A percentile compares a stretch with the other conserved stretches of the same genome.
Conservation (phyloP, 2,113 vertebrate species). For the Chrysemys picta region DNA sequence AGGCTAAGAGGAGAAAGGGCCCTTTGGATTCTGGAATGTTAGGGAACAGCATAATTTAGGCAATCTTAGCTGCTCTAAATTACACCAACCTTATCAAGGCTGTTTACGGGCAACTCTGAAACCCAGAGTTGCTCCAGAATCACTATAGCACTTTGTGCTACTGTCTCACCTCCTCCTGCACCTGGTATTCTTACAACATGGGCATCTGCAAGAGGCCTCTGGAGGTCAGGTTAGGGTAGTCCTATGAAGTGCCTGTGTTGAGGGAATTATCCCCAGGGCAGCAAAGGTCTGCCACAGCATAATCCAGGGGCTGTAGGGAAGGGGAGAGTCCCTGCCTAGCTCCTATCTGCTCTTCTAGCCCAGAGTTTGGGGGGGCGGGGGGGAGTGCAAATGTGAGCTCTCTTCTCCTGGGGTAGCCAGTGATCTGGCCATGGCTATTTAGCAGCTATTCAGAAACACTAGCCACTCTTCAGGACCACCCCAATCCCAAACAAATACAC, state of each 20-base stretch:
- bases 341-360: background rate
- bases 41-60: background rate
- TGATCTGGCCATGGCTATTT: background rate
- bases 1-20: background rate
- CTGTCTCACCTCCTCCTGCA: background rate
- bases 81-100: background rate
- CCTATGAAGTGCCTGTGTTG: background rate
- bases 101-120: background rate
- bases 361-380: no score
- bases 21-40: background rate
- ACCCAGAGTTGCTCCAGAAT: background rate
- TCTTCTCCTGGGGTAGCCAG: background rate
- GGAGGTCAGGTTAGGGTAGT: background rate
- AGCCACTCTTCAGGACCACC: background rate
- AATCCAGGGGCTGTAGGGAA: background rate
- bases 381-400: background rate
- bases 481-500: fast-evolving
- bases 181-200: background rate
- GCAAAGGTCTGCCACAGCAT: background rate
- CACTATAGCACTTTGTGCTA: background rate
- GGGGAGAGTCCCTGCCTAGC: background rate
- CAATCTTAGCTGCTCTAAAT: background rate
- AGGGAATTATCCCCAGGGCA: background rate
- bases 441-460: background rate
- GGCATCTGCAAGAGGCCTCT: background rate